Percentiles rank a stretch among this genome's conserved stretches.
Conservation (phyloP, 2,113 vertebrate genomes). For the western clawed frog (Xenopus tropicalis) region DNA sequence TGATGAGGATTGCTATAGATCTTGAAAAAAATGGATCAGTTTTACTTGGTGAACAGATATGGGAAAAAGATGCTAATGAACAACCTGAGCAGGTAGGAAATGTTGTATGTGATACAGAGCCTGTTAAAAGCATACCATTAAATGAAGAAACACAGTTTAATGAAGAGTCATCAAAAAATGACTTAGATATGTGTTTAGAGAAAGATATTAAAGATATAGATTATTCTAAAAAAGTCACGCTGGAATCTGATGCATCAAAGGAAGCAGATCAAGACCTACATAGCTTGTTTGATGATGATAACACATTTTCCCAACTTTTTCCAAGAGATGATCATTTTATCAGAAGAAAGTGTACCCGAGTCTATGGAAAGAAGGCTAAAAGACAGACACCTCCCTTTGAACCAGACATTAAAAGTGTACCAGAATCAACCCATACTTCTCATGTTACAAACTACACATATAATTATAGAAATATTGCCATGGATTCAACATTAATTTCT, state of each 20-base stretch:
- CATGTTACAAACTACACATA: conserved; percentile 66
- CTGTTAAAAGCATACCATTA: background rate
- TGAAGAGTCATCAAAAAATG: rapidly evolving
- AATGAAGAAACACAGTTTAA: background rate
- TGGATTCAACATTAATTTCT: conserved; percentile 72
- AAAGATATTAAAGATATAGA: conserved; percentile 12
- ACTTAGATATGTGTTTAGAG: rapidly evolving
- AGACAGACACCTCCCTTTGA: conserved; percentile 47
- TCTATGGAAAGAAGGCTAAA: conserved; percentile 83
- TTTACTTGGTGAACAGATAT: background rate
- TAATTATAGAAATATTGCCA: conserved; percentile 74
- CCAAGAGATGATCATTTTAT: conserved; percentile 75
- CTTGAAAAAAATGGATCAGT: background rate
- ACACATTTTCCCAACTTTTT: conserved; percentile 82
- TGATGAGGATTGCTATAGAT: background rate
- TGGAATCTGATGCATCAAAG: conserved; percentile 30
- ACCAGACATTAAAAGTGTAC: rapidly evolving
- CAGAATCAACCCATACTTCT: conserved; percentile 37
- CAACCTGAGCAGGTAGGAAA: conserved; percentile 29
- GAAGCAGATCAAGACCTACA: conserved; percentile 55
- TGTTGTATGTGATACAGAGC: conserved; percentile 12
- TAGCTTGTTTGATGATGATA: conserved; percentile 77
- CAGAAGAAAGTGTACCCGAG: conserved; percentile 78
- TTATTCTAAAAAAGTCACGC: rapidly evolving
- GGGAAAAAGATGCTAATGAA: conserved; percentile 4